These are phyloP conservation scores for Monoplex corrugatus DNA, from an alignment of 2,888 invertebrate genomes.

Conservation along the genomic window DNA sequence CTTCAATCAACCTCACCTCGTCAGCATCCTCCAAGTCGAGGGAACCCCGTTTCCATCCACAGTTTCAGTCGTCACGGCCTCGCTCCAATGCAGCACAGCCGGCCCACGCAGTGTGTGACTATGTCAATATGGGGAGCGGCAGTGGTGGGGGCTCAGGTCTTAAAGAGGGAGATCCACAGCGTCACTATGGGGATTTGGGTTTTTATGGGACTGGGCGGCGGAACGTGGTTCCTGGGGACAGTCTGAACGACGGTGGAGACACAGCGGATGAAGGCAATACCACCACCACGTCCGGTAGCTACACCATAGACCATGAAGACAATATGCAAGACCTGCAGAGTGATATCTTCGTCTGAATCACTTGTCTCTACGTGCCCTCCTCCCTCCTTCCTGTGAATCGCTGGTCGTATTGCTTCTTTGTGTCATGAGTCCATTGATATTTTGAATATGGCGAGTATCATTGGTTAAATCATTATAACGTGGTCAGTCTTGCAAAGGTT, in stretches of 20 bases:
- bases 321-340: conserved; percentile 47
- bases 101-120: conserved; percentile 30
- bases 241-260: conserved; percentile 53
- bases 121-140: conserved; percentile 7
- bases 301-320: conserved; percentile 52
- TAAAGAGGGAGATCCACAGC: not conserved
- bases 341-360: conserved; percentile 55
- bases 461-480: too few relatives aligned
- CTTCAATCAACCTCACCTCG: not conserved
- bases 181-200: conserved; percentile 8
- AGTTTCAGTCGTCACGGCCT: conserved; percentile 8
- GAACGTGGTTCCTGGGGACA: conserved; percentile 45
- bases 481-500: too few relatives aligned
- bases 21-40: not conserved
- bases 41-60: conserved; percentile 41
- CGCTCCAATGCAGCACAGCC: conserved; percentile 19
- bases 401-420: too few relatives aligned
- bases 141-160: not conserved
- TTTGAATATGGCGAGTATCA: too few relatives aligned
- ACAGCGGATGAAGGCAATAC: conserved; percentile 53
- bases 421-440: too few relatives aligned
- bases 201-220: conserved; percentile 13
- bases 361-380: too few relatives aligned
- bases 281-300: conserved; percentile 56
- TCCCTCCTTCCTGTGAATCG: too few relatives aligned